phyloP scores from a whole-genome alignment of 2,797 vertebrate genomes.

The Martes flavigula region DNA sequence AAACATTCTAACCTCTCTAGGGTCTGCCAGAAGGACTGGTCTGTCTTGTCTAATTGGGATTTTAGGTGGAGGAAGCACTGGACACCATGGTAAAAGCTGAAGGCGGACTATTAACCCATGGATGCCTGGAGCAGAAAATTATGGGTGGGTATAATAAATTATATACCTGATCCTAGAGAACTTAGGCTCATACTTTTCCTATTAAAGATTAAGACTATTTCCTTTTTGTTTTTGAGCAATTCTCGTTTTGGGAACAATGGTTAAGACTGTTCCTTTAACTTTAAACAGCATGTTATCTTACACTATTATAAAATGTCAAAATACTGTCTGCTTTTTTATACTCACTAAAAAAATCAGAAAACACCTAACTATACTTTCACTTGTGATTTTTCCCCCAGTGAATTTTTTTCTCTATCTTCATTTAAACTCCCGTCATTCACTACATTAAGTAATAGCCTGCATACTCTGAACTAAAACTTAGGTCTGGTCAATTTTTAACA shows the following conservation, averaged over 20 bases:
- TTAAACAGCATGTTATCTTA: not conserved
- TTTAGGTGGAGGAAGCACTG: not conserved
- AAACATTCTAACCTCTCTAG: not conserved
- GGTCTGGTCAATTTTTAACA: not conserved
- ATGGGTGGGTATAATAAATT: not conserved
- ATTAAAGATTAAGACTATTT: not conserved
- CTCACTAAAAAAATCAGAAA: not conserved
- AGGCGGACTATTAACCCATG: not conserved
- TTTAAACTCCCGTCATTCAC: not conserved
- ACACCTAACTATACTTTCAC: not conserved
- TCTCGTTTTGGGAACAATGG: not conserved
- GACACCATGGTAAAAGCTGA: not conserved
- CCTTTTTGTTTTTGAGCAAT: not conserved
- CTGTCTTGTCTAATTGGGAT: not conserved
- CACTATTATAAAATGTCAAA: not conserved
- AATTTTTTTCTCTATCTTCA: not conserved
- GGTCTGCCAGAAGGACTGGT: not conserved
- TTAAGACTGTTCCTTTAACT: not conserved
- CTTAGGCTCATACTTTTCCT: not conserved
- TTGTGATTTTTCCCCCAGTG: not conserved
- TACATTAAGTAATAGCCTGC: not conserved
- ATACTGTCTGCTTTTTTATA: not conserved
- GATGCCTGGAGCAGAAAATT: not conserved
- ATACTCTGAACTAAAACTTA: not conserved
- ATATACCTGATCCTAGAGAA: not conserved